These are phyloP conservation scores for Anguilla japonica DNA, from an alignment of 2,113 vertebrate genomes.

Conservation along the genomic window DNA sequence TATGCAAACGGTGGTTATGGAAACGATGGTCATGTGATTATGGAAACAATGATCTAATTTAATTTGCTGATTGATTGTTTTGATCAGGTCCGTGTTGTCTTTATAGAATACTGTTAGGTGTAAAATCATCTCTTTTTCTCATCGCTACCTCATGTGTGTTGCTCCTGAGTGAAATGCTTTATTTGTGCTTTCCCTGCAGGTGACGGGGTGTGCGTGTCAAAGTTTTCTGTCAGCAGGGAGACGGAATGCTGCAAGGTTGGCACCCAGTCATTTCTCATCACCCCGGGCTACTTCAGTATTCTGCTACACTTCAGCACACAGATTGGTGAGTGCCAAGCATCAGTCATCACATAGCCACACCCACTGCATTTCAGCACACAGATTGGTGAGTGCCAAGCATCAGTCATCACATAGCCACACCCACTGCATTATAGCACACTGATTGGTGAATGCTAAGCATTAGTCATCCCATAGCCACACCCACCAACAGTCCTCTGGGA, in stretches of 20 bases:
- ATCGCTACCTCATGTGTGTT: neutral
- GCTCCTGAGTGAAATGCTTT: neutral
- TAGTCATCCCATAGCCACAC: neutral
- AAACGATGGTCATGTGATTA: too few relatives aligned
- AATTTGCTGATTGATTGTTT: too few relatives aligned
- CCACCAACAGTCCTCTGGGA: neutral
- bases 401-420: neutral
- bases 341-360: neutral
- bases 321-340: conserved; percentile 60
- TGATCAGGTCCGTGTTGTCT: too few relatives aligned
- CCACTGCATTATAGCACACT: neutral
- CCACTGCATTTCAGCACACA: neutral
- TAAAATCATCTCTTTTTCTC: neutral
- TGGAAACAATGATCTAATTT: too few relatives aligned
- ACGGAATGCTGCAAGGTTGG: conserved; percentile 72
- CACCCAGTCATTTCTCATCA: conserved; percentile 73
- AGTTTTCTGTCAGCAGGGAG: conserved; percentile 65
- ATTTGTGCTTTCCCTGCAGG: conserved; percentile 51
- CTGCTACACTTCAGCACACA: conserved; percentile 70
- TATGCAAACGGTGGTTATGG: too few relatives aligned
- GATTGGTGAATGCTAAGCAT: conserved; percentile 53
- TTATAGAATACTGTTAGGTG: too few relatives aligned
- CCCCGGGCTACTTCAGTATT: conserved; percentile 60
- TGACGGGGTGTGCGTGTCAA: conserved; percentile 68
- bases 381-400: conserved; percentile 53